Percentiles rank a stretch among this genome's conserved stretches.
These are phyloP conservation scores for Himalopsyche tibetana DNA, from an alignment of 2,888 invertebrate species.

Conservation along the genomic window DNA sequence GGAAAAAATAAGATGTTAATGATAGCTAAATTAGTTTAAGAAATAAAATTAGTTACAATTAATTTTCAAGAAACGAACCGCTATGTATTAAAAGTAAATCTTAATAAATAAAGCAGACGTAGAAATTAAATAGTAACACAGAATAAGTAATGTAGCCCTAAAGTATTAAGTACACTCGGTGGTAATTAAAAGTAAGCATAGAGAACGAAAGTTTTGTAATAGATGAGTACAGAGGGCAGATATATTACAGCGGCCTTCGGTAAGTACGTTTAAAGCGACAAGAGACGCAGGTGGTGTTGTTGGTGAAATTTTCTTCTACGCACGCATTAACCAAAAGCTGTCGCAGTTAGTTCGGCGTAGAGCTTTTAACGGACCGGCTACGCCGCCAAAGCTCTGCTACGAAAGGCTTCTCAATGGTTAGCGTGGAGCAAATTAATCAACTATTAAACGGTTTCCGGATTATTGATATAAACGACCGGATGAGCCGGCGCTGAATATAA, in stretches of 20 bases:
- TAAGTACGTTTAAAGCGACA: slow-evolving; percentile 45
- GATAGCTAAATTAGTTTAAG: no score
- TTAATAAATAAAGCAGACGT: no score
- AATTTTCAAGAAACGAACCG: no score
- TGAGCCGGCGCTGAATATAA: slow-evolving; percentile 10
- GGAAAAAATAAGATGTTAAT: no score
- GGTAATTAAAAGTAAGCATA: slow-evolving; percentile 20
- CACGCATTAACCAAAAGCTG: slow-evolving; percentile 58
- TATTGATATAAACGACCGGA: slow-evolving; percentile 42
- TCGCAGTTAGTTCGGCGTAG: slow-evolving; percentile 53
- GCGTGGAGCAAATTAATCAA: slow-evolving; percentile 32
- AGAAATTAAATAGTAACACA: no score
- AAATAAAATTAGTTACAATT: no score
- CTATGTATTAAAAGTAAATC: no score
- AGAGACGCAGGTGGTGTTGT: slow-evolving; percentile 55
- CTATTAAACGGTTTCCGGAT: slow-evolving; percentile 40
- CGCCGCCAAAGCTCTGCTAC: slow-evolving; percentile 12
- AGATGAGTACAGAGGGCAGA: slow-evolving; percentile 34
- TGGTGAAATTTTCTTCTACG: slow-evolving; percentile 56
- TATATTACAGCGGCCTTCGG: slow-evolving; percentile 20
- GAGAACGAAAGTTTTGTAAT: slow-evolving; percentile 31
- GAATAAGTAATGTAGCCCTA: no score
- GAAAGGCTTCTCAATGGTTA: neutral
- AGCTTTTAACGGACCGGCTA: slow-evolving; percentile 52
- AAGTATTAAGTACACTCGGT: slow-evolving; percentile 10